Evolutionary conservation across 2,113 vertebrate species (phyloP), one percentile per base, ranked within the genome.

Genomic region (Nymphicus hollandicus): DNA sequence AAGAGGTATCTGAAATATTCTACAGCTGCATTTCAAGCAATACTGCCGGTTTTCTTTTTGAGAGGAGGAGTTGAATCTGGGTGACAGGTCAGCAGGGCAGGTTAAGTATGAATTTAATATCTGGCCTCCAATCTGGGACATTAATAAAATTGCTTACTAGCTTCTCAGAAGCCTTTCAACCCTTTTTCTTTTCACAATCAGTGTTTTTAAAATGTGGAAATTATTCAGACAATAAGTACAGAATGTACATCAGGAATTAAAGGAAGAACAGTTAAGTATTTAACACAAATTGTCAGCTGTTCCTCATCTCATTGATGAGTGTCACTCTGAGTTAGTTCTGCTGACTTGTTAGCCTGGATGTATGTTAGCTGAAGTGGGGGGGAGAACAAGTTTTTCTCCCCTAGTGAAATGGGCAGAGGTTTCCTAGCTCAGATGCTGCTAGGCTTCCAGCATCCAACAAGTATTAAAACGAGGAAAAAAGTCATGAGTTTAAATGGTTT

Each of bases 1-100:
- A 98, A 41, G 98, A 99, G 99, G 99, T 99, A 98, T 88, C 28
- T 70, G 92, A 89, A 93, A 43, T 88, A 66, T 27, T 72, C 47
- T 79, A 18, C 23, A 20, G 31, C 39, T 60, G 33, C 52, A 29
- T 93, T 93, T 86, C 44, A 41, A 79, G 46, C 11, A 9, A 33
- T 78, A 50, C 23, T 81, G 24, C 56, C 89, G 58, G n/a, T 92
- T 95, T 94, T 71, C n/a, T 22, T 88, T 90, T 77, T 70, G 72
- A 81, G 71, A 89, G 70, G n/a, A 65, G 55, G 23, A 80, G 52
- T 65, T 95, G 49, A 72, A 61, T 55, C 72, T 77, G 88, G 58
- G 73, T 64, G 43, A 83, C 0, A 13, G 76, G 89, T 96, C 81
- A 94, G 23, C 66, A 65, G 86, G 72, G 46, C 84, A 70, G 69